Evolutionary conservation across 30 jellyfish, hydroid and myxozoan species (phyloP), one percentile per base, ranked within the genome.

Genomic region (Aurelia sp.): DNA sequence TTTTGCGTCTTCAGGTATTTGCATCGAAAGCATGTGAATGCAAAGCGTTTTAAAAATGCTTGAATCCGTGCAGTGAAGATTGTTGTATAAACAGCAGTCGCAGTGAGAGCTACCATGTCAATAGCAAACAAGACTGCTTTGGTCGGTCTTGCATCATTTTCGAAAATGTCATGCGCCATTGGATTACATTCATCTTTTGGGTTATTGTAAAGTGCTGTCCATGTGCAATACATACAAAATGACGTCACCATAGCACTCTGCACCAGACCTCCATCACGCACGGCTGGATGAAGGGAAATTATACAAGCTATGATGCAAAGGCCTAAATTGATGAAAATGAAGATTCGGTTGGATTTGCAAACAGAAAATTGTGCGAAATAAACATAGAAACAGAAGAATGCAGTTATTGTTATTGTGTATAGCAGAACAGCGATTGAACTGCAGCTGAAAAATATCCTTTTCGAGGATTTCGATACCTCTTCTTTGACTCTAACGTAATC

Each of bases 151-250:
- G 89, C 75, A 50, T 82, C 97, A 37, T 82, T 70, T 74, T 89
- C 88, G 48, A 88, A 70, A 60, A 93, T 71, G 27, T 48, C 90
- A 52, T 63, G 92, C 18, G 98, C 96, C 81, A 93, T 13, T 15
- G 98, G 98, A 61, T 93, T 93, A 62, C 98, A 93, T 58, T 93
- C 88, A 30, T 83, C 97, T 19, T 90, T 70, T 0, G 98, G 98
- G 76, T 93, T 93, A 76, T 87, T 87, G 73, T 87, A 74, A 65
- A 93, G 78, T 0, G 98, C 97, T 33, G 97, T 82, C 98, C 98
- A 93, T 13, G 98, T 93, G 71, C 90, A 81, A 66, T 82, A 93
- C 96, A 88, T 93, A 79, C 96, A 93, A 73, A 93, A 88, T 82
- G 96, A 82, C 81, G 97, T 93, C 86, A 93, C 90, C 21, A 87